These are phyloP conservation scores for Ploceus nigricollis DNA, from an alignment of 2,113 vertebrate species.

Conservation along the genomic window DNA sequence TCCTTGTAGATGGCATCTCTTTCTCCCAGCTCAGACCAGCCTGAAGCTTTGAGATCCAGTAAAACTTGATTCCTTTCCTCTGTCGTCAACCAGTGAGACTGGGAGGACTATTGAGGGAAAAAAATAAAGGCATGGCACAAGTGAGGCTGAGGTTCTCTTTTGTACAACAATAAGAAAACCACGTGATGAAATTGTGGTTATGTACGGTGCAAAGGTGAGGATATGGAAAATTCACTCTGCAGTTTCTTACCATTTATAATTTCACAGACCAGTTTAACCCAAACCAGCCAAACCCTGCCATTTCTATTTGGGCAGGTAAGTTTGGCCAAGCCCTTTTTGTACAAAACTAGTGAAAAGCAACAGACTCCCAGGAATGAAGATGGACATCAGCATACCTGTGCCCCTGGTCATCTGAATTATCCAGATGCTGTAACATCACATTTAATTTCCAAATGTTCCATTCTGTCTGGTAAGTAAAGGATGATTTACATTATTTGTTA, in stretches of 20 bases:
- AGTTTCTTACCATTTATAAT: neutral
- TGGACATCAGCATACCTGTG: neutral
- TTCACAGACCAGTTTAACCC: neutral
- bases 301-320: neutral
- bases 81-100: conserved; percentile 80
- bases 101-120: conserved; percentile 75
- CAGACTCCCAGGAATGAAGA: neutral
- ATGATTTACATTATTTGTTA: neutral
- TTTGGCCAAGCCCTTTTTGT: neutral
- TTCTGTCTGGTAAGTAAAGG: neutral
- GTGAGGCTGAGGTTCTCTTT: neutral
- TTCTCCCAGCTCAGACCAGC: conserved; percentile 85
- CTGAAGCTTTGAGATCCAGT: conserved; percentile 82
- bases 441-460: neutral
- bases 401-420: neutral
- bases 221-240: neutral
- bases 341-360: neutral
- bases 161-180: neutral
- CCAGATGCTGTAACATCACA: neutral
- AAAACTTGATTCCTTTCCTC: conserved; percentile 85
- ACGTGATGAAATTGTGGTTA: neutral
- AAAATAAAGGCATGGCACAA: neutral
- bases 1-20: conserved; percentile 95
- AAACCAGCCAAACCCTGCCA: neutral
- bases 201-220: neutral